Evolutionary conservation across 1,140 invertebrate genomes (phyloP).

Genomic region (Lordiphosa clarofinis): DNA sequence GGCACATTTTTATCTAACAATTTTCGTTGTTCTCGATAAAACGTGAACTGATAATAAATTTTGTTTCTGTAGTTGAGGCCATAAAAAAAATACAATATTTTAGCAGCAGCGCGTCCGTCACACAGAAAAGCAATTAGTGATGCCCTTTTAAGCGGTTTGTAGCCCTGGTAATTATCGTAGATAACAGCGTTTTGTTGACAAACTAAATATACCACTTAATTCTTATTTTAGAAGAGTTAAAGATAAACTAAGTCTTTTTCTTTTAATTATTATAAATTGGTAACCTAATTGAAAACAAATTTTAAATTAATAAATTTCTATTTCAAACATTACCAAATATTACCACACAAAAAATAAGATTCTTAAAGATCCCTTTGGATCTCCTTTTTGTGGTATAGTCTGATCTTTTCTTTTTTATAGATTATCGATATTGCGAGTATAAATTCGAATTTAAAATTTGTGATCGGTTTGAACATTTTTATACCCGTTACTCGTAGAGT

Average conservation of each 20-base stretch:
- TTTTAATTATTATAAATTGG: too few relatives aligned
- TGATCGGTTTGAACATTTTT: too few relatives aligned
- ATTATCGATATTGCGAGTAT: too few relatives aligned
- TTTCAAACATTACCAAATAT: too few relatives aligned
- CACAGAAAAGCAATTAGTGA: slow-evolving; percentile 43
- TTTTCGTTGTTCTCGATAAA: slow-evolving; percentile 47
- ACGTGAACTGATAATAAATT: slow-evolving; percentile 50
- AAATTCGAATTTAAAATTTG: too few relatives aligned
- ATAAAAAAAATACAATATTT: slow-evolving; percentile 29
- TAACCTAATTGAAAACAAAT: too few relatives aligned
- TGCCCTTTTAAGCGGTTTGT: slow-evolving; percentile 5
- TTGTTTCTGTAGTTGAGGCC: slow-evolving; percentile 18
- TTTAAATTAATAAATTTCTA: too few relatives aligned
- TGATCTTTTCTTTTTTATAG: too few relatives aligned
- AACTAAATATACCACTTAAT: neutral
- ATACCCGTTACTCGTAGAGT: too few relatives aligned
- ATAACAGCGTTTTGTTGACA: slow-evolving; percentile 1
- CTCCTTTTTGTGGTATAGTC: too few relatives aligned
- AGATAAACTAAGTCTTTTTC: neutral
- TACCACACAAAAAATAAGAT: too few relatives aligned
- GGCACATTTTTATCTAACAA: slow-evolving; percentile 51
- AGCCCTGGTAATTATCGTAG: neutral
- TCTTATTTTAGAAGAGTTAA: neutral
- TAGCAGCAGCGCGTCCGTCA: slow-evolving; percentile 21
- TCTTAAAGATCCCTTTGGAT: too few relatives aligned